A percentile compares a stretch with the other conserved stretches of the same genome.
These are phyloP conservation scores for Leptinotarsa lineolata DNA, from an alignment of 1,140 invertebrate species.

Conservation along the genomic window DNA sequence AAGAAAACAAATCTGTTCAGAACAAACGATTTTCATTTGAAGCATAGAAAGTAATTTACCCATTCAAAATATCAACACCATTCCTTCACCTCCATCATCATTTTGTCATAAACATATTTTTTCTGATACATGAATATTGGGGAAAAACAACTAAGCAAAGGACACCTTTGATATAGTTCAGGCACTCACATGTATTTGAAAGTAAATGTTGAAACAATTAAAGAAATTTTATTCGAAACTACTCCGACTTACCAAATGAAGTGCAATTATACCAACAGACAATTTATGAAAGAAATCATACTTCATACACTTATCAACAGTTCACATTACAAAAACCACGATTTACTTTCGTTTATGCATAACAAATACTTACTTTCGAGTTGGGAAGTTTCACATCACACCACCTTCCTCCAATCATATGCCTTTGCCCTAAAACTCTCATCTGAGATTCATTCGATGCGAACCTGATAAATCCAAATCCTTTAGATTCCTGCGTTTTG, in stretches of 20 bases:
- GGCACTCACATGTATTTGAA: too few species aligned
- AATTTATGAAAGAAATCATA: neutral
- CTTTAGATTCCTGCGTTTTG: slow-evolving; percentile 93
- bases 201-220: too few species aligned
- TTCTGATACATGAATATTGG: too few species aligned
- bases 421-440: slow-evolving; percentile 82
- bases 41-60: too few species aligned
- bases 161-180: too few species aligned
- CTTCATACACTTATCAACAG: neutral
- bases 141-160: too few species aligned
- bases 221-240: neutral
- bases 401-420: slow-evolving; percentile 95
- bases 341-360: neutral
- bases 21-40: too few species aligned
- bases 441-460: slow-evolving; percentile 87
- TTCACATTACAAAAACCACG: neutral
- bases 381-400: slow-evolving; percentile 96
- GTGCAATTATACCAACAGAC: neutral
- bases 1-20: too few species aligned
- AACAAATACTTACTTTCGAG: slow-evolving; percentile 67
- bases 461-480: slow-evolving; percentile 96
- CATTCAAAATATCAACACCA: too few species aligned
- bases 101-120: too few species aligned
- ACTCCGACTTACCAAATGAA: neutral
- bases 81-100: too few species aligned